A percentile compares a stretch with the other conserved stretches of the same genome.
Conservation (phyloP, 2,113 vertebrate genomes). For the Nesogale talazaci region DNA sequence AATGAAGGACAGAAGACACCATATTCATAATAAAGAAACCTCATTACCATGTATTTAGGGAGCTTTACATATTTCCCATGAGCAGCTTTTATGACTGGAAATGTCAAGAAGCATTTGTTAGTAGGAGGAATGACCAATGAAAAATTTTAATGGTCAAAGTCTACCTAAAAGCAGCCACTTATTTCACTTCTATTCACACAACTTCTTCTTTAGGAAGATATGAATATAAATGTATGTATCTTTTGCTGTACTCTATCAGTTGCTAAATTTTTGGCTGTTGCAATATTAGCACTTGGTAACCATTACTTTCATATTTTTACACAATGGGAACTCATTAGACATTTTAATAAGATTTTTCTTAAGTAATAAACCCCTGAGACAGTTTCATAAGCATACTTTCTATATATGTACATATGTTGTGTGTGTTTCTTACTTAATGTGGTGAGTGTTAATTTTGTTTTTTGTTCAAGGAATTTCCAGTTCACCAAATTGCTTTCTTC, state of each 20-base stretch:
- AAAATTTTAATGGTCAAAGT: neutral
- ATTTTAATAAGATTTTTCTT: neutral
- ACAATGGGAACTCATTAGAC: neutral
- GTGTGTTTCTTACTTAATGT: neutral
- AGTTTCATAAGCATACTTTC: neutral
- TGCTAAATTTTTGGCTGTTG: neutral
- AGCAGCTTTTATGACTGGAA: conserved; percentile 37
- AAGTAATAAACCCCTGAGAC: neutral
- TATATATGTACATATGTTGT: no score
- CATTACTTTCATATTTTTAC: neutral
- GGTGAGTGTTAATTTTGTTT: neutral
- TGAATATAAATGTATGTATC: neutral
- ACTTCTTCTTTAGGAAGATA: neutral
- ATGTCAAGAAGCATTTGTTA: conserved; percentile 45
- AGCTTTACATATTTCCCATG: conserved; percentile 38
- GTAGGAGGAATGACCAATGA: neutral
- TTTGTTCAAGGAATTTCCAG: neutral
- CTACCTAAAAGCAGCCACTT: neutral
- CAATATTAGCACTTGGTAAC: neutral
- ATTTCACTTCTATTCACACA: neutral
- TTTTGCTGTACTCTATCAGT: neutral
- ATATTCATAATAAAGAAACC: conserved; percentile 8
- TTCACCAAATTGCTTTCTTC: neutral
- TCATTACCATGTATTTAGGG: conserved; percentile 12
- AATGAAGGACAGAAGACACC: neutral